Evolutionary conservation across 2,888 invertebrate species (phyloP).

Genomic region (Branchellion lobata): DNA sequence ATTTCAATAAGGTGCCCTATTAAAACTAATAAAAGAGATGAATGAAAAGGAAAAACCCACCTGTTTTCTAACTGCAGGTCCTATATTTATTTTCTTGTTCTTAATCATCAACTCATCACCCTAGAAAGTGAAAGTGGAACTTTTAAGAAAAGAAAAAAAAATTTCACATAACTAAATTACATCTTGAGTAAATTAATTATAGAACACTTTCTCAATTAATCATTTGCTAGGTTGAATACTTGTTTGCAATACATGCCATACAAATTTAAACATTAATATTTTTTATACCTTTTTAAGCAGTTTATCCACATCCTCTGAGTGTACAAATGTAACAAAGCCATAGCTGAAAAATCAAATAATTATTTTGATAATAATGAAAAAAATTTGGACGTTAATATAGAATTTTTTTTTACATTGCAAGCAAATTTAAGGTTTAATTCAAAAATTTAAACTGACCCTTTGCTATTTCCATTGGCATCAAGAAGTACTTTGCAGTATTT

Average conservation of each 20-base stretch:
- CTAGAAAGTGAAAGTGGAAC: conserved; percentile 64
- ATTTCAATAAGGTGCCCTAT: too few relatives aligned
- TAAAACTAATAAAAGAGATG: too few relatives aligned
- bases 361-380: neutral
- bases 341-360: conserved; percentile 64
- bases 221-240: too few relatives aligned
- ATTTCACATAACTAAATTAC: conserved; percentile 13
- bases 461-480: conserved; percentile 89
- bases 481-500: conserved; percentile 88
- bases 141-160: too few relatives aligned
- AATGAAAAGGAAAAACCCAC: too few relatives aligned
- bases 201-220: too few relatives aligned
- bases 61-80: conserved; percentile 83
- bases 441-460: conserved; percentile 67
- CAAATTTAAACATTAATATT: neutral
- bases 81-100: conserved; percentile 80
- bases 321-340: conserved; percentile 81
- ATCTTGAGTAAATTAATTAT: too few relatives aligned
- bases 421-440: too few relatives aligned
- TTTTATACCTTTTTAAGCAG: conserved; percentile 63
- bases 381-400: neutral
- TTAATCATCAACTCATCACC: conserved; percentile 76
- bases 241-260: too few relatives aligned
- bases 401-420: too few relatives aligned
- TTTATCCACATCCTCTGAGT: conserved; percentile 75